Base-by-base conservation (phyloP, 2,113 vertebrate genomes). In the Lichenostomus cassidix region DNA sequence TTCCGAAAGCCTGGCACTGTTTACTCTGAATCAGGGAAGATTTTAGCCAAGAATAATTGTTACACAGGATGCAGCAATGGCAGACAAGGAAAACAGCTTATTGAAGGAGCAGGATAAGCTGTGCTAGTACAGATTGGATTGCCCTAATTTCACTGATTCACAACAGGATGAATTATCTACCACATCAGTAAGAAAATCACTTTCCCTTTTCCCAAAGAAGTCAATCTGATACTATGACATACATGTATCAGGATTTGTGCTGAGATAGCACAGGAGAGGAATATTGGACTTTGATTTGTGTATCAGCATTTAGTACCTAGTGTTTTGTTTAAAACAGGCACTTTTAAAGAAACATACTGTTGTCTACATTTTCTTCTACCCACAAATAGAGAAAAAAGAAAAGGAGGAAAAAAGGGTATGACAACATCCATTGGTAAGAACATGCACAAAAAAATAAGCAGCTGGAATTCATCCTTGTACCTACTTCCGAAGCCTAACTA, bases 401-500 rank as follows among this genome's bases (percentile, higher is more conserved):
- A 3, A 4, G 3, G 0, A 10, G 3, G 1, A 33, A 39, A 55
- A 64, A 60, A 28, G 1, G 3, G 29, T 24, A 50, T 0, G 1
- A 33, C 23, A 62, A 25, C 19, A 42, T 59, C 24, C 33, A 7
- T 31, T 27, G 7, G 22, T 49, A 69, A 20, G 25, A 85, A n/a
- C 13, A 44, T 2, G 3, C 44, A 29, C 3, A 33, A 17, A 84
- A 44, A 33, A 39, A 22, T 2, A 91, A 28, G 9, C 12, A 52
- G 8, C 18, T 53, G 22, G 21, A 81, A 44, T 5, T n/a, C 33
- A 58, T 77, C 59, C 19, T 86, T 55, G 28, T 60, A 50, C 29
- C 18, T 27, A 13, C 47, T 78, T 47, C 42, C 46, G 35, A 42
- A 82, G 22, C 3, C 2, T 53, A 10, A 47, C 7, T 42, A 19